Conservation (phyloP, 2,888 invertebrate genomes). For the Phoenoteleia sp. region DNA sequence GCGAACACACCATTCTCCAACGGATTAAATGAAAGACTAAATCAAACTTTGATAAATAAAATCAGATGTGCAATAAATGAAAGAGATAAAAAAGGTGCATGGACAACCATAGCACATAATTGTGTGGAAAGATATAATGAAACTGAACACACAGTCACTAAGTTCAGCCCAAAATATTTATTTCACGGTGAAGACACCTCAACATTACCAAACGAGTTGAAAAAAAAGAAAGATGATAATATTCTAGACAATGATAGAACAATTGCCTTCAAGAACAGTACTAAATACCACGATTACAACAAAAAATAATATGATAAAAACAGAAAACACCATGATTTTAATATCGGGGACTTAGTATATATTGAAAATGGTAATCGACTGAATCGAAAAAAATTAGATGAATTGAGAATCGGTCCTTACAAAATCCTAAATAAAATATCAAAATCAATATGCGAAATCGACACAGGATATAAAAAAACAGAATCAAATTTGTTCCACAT, state of each 20-base stretch:
- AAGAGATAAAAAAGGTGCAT: neutral
- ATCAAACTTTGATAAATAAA: conserved; percentile 11
- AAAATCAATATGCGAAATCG: conserved; percentile 71
- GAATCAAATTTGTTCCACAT: conserved; percentile 61
- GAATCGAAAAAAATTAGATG: conserved; percentile 79
- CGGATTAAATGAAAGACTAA: neutral
- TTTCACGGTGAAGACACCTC: too few relatives aligned
- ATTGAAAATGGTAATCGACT: conserved; percentile 79
- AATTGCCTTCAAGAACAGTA: too few relatives aligned
- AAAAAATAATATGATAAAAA: too few relatives aligned
- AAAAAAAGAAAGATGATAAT: too few relatives aligned
- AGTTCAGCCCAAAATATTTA: too few relatives aligned
- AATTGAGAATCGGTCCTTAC: conserved; percentile 76
- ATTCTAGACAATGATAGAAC: too few relatives aligned
- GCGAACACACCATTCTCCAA: neutral
- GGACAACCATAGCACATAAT: too few relatives aligned
- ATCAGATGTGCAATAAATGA: conserved; percentile 3
- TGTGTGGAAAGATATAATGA: too few relatives aligned
- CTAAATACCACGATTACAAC: too few relatives aligned
- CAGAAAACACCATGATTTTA: conserved; percentile 76
- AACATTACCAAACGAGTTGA: too few relatives aligned
- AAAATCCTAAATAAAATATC: conserved; percentile 74
- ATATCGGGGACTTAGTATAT: conserved; percentile 78
- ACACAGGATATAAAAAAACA: conserved; percentile 60
- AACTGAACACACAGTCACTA: too few relatives aligned